Evolutionary conservation across 2,797 vertebrate species (phyloP).

Genomic region (Schizothorax lantsangensis): DNA sequence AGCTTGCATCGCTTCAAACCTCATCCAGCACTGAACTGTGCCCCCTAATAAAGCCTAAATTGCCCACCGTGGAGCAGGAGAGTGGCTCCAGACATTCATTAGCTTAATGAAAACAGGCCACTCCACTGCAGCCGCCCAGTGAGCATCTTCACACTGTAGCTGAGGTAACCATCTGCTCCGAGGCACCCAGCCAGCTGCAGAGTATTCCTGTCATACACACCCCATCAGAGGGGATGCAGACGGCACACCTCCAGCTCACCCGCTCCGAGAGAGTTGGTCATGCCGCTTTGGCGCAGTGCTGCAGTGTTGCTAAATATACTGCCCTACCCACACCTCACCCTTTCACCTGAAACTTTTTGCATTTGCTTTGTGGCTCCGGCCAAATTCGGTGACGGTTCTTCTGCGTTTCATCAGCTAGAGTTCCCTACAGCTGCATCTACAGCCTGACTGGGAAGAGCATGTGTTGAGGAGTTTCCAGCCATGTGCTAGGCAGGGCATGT

Average conservation of each 20-base stretch:
- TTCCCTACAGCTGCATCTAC: constrained; percentile 31
- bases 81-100: constrained; percentile 83
- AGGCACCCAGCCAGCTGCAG: constrained; percentile 77
- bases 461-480: constrained; percentile 48
- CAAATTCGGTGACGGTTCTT: constrained; percentile 32
- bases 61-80: constrained; percentile 72
- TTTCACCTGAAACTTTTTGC: constrained; percentile 42
- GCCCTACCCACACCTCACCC: constrained; percentile 3
- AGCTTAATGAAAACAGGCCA: constrained; percentile 85
- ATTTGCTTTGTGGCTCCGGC: constrained; percentile 18
- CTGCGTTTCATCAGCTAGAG: neutral
- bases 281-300: constrained; percentile 66
- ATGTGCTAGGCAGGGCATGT: constrained; percentile 66
- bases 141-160: constrained; percentile 67
- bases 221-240: constrained; percentile 63
- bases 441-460: constrained; percentile 27
- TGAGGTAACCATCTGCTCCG: constrained; percentile 79
- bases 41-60: constrained; percentile 78
- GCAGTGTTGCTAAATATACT: constrained; percentile 52
- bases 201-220: constrained; percentile 75
- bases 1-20: constrained; percentile 78
- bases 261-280: constrained; percentile 58
- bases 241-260: constrained; percentile 70
- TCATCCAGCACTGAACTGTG: constrained; percentile 80
- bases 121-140: constrained; percentile 76